Base-by-base conservation (phyloP, 2,888 invertebrate species). In the Sarcophaga subvicina region DNA sequence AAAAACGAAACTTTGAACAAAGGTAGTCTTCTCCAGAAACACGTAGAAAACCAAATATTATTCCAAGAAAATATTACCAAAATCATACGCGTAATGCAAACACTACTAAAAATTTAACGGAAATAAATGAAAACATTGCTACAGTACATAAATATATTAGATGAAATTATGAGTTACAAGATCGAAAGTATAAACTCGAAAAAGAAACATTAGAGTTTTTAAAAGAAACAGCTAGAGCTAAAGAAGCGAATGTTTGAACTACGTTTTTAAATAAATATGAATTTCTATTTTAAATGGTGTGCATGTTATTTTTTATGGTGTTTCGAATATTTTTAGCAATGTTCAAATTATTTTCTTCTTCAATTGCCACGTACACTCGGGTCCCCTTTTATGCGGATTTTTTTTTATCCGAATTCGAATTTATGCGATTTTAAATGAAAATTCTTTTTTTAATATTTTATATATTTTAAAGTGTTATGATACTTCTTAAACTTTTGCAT, bases 51-150 rank as follows among this genome's bases (percentile, higher is more conserved):
- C 0, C 22, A 62, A 62, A 62, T 62, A 11, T 62, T 62, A 5
- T 62, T n/a, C 62, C 62, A 62, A 22, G 22, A 22, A 22, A 22
- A 22, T 22, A 22, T 22, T 22, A 22, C 22, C 22, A 22, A 22
- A 22, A 22, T 22, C 22, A 22, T 22, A 22, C 22, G 22, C 22
- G 22, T 22, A 22, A 22, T 22, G 1, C 0, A 62, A 62, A 62
- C 10, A 62, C 22, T 22, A 62, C 5, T 8, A 62, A 62, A 62
- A 6, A 10, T 11, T 22, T 62, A 20, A n/a, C 62, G 0, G 62
- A 62, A n/a, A 62, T 62, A n/a, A 62, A 62, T 62, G 20, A 22
- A n/a, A 62, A 62, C 22, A 62, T 62, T 62, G 5, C 62, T 62
- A 20, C 5, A n/a, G 62, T 62, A 20, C 22, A 62, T 3, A 62